Evolutionary conservation across 2,888 invertebrate species (phyloP), one percentile per base, ranked within the genome.

Genomic region (Balanococcus diminutus): DNA sequence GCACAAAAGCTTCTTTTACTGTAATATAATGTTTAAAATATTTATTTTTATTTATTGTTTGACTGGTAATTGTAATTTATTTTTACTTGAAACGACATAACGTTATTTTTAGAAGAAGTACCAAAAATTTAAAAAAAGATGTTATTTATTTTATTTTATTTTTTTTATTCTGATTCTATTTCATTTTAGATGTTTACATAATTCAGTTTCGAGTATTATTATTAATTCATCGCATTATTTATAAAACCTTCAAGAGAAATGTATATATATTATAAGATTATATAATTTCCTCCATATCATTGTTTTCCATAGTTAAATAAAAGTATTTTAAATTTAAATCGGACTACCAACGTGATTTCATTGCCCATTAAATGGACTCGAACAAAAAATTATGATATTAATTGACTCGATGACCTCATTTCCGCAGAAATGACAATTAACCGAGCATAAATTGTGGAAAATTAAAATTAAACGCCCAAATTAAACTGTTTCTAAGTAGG

Each of bases 271-370:
- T 46, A 16, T 83, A 86, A 83, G 79, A 83, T 39, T 72, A 82
- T 51, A 72, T 51, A 72, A 81, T 83, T 86, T 86, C 82, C 86
- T 86, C 82, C 86, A 86, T 86, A 86, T 86, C 86, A 86, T 86
- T 86, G 86, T 86, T 86, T 86, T 86, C 86, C 82, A 82, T 86
- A 86, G 86, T 86, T 86, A 82, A 86, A 86, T 86, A 86, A 86
- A 86, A 79, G 42, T 83, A 79, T 83, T 86, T 82, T 79, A 83
- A 82, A 79, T 86, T 72, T 86, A 61, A 81, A 31, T 67, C 14
- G 28, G 16, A 36, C n/a, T 46, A 14, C 11, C 1, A 11, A 1
- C 11, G 39, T 11, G 1, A n/a, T 46, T 46, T n/a, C n/a, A n/a
- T 46, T 46, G 1, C 0, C 6, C 2, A 46, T 46, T 46, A n/a